Evolutionary conservation across 2,797 vertebrate genomes (phyloP), one percentile per base, ranked within the genome.

Genomic region (Eurystomus glaucurus): DNA sequence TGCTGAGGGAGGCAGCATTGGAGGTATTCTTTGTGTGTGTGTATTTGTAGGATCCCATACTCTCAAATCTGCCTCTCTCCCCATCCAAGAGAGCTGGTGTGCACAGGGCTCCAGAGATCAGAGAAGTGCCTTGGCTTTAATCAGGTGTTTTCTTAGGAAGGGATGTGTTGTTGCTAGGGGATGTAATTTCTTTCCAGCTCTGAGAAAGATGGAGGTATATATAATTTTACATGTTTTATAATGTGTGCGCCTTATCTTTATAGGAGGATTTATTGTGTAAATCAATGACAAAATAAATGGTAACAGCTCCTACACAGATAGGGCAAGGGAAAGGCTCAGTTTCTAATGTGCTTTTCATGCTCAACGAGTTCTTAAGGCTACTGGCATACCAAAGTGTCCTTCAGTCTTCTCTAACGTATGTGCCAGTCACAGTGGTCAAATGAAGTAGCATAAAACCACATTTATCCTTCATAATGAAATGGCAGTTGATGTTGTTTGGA

Each of bases 271-370:
- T 92, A 37, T 81, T 75, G 54, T 71, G 39, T 61, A 85, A 94
- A 90, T 90, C 50, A 43, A 77, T 57, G 39, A 43, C 12, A 71
- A 84, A 97, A 94, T 75, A 84, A 92, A 78, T 57, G n/a, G 29
- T 93, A 85, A 54, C 25, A 12, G 60, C 51, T 90, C 77, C 61
- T 69, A 9, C 4, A 4, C 31, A 74, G 57, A 54, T 16, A 72
- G 51, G 25, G 37, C 57, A 91, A 48, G 62, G 57, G n/a, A 48
- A 69, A 9, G 52, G 37, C 65, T 85, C 25, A 10, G 51, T 26
- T 28, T 93, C 15, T 71, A 39, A 28, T 62, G 35, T 4, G 2
- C 55, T 94, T 93, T 93, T 85, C 46, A 33, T 85, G 46, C 25
- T 52, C 62, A 81, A 11, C 25, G 19, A 52, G 25, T 91, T 94